phyloP scores from a whole-genome alignment of 2,888 invertebrate species.

The Platycheirus rosarum region DNA sequence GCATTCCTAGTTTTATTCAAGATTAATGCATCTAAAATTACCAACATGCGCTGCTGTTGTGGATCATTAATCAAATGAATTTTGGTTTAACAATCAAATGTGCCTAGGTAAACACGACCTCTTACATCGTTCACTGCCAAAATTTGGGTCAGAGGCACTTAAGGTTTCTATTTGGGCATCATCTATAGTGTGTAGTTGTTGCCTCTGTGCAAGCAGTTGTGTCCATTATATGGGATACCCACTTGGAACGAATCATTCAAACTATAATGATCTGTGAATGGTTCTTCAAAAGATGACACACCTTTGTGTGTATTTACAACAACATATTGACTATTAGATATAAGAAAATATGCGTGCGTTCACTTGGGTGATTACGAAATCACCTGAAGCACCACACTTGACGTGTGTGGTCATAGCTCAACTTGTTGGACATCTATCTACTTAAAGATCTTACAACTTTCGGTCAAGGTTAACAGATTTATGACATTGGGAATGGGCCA shows the following conservation, averaged over 20 bases:
- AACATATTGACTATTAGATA: slow-evolving; percentile 10
- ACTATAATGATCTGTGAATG: slow-evolving; percentile 59
- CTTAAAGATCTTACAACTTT: slow-evolving; percentile 36
- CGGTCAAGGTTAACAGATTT: slow-evolving; percentile 72
- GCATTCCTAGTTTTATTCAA: slow-evolving; percentile 21
- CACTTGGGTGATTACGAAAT: slow-evolving; percentile 63
- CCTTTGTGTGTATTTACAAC: slow-evolving; percentile 47
- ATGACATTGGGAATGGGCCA: slow-evolving; percentile 54
- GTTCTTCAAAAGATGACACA: slow-evolving; percentile 71
- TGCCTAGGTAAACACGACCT: slow-evolving; percentile 64
- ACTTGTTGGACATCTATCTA: slow-evolving; percentile 57
- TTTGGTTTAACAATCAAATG: slow-evolving; percentile 58
- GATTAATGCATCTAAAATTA: slow-evolving; percentile 61
- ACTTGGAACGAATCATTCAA: slow-evolving; percentile 53
- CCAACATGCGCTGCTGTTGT: slow-evolving; percentile 28
- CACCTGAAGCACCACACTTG: slow-evolving; percentile 72
- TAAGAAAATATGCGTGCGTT: slow-evolving; percentile 44
- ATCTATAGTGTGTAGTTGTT: neutral
- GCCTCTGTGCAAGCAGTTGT: neutral
- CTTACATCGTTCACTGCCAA: slow-evolving; percentile 67
- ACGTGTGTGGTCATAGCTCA: slow-evolving; percentile 65
- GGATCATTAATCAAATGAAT: slow-evolving; percentile 65
- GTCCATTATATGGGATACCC: neutral
- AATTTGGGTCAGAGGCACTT: slow-evolving; percentile 74
- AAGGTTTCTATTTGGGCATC: slow-evolving; percentile 67